phyloP scores from a whole-genome alignment of 2,797 vertebrate genomes.

The Chelidonichthys spinosus region DNA sequence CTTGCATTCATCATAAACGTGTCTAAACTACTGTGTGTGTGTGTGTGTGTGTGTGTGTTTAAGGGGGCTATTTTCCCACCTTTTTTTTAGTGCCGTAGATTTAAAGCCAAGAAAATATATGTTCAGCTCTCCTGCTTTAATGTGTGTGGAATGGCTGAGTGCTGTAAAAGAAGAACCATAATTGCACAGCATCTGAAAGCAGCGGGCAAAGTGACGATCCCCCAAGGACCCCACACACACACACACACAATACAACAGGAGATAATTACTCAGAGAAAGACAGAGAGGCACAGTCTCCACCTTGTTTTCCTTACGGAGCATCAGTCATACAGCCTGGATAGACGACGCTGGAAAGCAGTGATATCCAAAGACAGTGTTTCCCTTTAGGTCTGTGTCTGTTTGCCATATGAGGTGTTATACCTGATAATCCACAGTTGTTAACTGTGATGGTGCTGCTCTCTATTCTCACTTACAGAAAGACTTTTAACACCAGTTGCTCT shows the following conservation, averaged over 20 bases:
- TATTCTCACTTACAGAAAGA: constrained; percentile 23
- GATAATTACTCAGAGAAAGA: constrained; percentile 61
- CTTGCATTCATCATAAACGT: constrained; percentile 62
- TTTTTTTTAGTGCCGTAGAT: constrained; percentile 60
- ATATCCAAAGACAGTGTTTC: constrained; percentile 28
- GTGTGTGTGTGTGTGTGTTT: not conserved
- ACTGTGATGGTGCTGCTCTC: constrained; percentile 7
- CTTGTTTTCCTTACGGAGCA: constrained; percentile 46
- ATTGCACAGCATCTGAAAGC: constrained; percentile 76
- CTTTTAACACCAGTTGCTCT: constrained; percentile 39
- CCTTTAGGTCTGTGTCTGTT: constrained; percentile 15
- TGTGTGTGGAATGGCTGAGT: constrained; percentile 76
- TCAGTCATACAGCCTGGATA: constrained; percentile 38
- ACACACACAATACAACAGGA: constrained; percentile 55
- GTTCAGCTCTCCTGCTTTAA: constrained; percentile 69
- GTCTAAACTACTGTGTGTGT: constrained; percentile 42
- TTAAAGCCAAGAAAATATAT: constrained; percentile 72
- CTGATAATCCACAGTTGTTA: constrained; percentile 14
- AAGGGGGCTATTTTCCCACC: constrained; percentile 20
- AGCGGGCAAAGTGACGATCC: constrained; percentile 70
- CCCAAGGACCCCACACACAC: constrained; percentile 63
- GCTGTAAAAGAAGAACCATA: constrained; percentile 79
- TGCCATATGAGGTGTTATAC: constrained; percentile 6
- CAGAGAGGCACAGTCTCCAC: constrained; percentile 53
- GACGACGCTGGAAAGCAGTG: constrained; percentile 30